Conservation (phyloP, 2,888 invertebrate species). For the Nesidiocoris tenuis region DNA sequence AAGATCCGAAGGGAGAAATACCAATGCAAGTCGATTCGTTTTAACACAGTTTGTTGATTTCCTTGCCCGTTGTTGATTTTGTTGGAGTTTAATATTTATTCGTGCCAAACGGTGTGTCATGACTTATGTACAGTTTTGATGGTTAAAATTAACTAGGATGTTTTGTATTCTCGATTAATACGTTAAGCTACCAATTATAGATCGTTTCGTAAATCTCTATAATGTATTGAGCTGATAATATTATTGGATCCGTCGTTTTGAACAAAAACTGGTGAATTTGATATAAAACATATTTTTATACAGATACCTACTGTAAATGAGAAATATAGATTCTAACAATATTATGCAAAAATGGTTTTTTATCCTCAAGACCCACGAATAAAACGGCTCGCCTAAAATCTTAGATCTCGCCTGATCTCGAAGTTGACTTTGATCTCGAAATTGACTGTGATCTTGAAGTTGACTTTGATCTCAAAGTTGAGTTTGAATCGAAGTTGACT, state of each 20-base stretch:
- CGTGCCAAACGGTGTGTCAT: slow-evolving; percentile 44
- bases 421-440: no score
- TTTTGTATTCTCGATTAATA: not conserved
- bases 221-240: not conserved
- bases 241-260: not conserved
- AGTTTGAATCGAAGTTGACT: no score
- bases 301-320: not conserved
- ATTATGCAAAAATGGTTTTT: no score
- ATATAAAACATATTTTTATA: not conserved
- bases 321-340: not conserved
- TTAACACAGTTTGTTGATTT: no score
- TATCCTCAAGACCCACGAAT: no score
- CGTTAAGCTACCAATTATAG: not conserved
- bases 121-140: slow-evolving; percentile 1
- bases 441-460: no score
- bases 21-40: not conserved
- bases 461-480: no score
- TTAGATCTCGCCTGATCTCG: no score
- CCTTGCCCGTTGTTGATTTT: slow-evolving; percentile 6
- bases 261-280: not conserved
- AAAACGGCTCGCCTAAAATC: no score
- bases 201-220: not conserved
- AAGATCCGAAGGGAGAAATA: not conserved
- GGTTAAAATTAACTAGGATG: not conserved
- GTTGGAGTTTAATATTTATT: slow-evolving; percentile 30